Conservation (phyloP, 2,888 invertebrate species). For the Nowickia ferox region DNA sequence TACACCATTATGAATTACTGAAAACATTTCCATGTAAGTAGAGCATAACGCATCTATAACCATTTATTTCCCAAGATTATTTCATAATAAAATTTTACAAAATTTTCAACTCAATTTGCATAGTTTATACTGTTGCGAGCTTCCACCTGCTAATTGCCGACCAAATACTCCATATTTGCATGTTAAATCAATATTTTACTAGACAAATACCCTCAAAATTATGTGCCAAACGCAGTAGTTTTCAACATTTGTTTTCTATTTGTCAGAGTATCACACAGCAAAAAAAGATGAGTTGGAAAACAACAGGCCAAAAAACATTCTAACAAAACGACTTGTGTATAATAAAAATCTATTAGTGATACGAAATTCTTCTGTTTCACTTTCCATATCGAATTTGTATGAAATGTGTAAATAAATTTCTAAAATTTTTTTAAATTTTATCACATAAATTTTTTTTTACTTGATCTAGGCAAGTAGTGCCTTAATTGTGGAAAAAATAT, state of each 20-base stretch:
- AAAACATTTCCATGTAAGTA: background rate
- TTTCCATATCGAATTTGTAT: too few relatives aligned
- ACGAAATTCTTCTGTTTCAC: too few relatives aligned
- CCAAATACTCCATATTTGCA: constrained; percentile 66
- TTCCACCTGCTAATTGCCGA: constrained; percentile 67
- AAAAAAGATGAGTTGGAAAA: background rate
- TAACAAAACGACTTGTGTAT: too few relatives aligned
- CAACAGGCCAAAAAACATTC: too few relatives aligned
- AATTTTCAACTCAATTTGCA: constrained; percentile 59
- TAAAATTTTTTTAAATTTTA: too few relatives aligned
- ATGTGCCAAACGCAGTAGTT: constrained; percentile 50
- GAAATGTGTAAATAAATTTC: too few relatives aligned
- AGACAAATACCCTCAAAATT: constrained; percentile 48
- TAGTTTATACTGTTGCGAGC: constrained; percentile 40
- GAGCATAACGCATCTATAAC: background rate
- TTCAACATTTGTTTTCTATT: constrained; percentile 37
- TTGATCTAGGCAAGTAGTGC: too few relatives aligned
- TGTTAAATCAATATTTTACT: constrained; percentile 66
- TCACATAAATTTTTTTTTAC: too few relatives aligned
- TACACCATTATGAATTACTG: background rate
- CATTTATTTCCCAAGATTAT: background rate
- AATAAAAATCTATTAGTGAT: too few relatives aligned
- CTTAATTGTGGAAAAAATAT: too few relatives aligned
- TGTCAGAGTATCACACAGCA: constrained; percentile 12
- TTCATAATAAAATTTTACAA: constrained; percentile 53